These are phyloP conservation scores for Orientallactaga sibirica DNA, from an alignment of 2,797 vertebrate species.

Conservation along the genomic window DNA sequence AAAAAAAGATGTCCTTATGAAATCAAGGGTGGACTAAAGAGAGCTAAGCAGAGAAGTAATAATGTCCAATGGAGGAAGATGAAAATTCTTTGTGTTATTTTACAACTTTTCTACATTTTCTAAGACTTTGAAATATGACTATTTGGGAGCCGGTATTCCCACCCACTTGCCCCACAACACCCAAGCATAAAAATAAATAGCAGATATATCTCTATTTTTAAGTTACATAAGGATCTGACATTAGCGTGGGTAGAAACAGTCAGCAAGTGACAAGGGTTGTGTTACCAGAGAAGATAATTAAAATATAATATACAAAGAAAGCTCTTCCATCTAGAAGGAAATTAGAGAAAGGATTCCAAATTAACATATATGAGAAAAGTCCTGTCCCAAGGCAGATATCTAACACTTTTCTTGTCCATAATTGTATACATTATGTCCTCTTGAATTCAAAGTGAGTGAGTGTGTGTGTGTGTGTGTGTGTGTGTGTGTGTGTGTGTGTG, in stretches of 20 bases:
- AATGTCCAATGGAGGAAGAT: neutral
- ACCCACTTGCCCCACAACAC: slow-evolving; percentile 64
- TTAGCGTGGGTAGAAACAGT: slow-evolving; percentile 71
- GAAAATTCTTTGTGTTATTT: slow-evolving; percentile 48
- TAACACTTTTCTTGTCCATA: slow-evolving; percentile 6
- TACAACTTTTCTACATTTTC: slow-evolving; percentile 34
- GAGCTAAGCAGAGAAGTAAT: neutral
- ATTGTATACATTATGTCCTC: neutral
- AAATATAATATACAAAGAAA: slow-evolving; percentile 71
- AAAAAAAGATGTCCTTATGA: neutral
- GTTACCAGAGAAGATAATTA: slow-evolving; percentile 69
- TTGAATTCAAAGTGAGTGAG: neutral
- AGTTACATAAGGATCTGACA: slow-evolving; percentile 68
- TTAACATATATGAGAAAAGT: slow-evolving; percentile 34
- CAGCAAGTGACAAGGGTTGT: slow-evolving; percentile 72
- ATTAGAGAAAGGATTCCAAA: slow-evolving; percentile 43
- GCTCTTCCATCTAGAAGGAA: neutral
- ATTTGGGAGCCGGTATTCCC: slow-evolving; percentile 51
- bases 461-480: too few relatives aligned
- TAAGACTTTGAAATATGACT: slow-evolving; percentile 69
- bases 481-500: neutral
- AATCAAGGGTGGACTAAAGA: neutral
- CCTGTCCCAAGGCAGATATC: neutral
- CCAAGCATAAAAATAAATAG: slow-evolving; percentile 75
- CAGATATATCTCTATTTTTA: slow-evolving; percentile 65